Evolutionary conservation across 2,797 vertebrate genomes (phyloP).

Genomic region (Onychomys leucogaster): DNA sequence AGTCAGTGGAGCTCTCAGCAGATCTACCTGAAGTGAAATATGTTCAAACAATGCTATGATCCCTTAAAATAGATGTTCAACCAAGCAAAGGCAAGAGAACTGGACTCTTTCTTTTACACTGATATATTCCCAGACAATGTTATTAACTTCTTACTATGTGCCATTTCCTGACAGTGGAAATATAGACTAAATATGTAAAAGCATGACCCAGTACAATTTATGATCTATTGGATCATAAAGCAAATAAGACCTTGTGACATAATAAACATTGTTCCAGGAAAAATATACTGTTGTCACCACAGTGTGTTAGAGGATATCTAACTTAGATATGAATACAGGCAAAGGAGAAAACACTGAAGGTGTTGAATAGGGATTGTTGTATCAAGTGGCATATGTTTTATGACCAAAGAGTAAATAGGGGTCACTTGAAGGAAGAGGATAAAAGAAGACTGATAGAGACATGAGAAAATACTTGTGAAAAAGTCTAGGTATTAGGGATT

Average conservation of each 20-base stretch:
- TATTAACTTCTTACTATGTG: neutral
- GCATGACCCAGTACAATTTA: neutral
- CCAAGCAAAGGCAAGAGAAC: neutral
- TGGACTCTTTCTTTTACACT: neutral
- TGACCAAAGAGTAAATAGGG: neutral
- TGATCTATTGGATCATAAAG: neutral
- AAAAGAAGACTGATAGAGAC: neutral
- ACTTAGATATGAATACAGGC: neutral
- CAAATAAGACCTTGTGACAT: neutral
- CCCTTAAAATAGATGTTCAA: neutral
- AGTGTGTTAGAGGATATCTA: neutral
- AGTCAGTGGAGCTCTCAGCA: neutral
- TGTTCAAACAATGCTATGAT: neutral
- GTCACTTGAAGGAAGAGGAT: neutral
- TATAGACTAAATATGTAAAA: neutral
- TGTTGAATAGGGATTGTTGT: neutral
- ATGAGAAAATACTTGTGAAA: neutral
- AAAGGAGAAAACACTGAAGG: neutral
- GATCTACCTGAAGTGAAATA: neutral
- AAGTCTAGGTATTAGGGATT: neutral
- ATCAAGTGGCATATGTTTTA: neutral
- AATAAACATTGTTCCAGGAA: neutral
- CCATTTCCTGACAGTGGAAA: neutral
- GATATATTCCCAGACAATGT: neutral
- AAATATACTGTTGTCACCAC: neutral